Base-by-base conservation (phyloP, 2,888 invertebrate species). In the Phaonia tiefii region DNA sequence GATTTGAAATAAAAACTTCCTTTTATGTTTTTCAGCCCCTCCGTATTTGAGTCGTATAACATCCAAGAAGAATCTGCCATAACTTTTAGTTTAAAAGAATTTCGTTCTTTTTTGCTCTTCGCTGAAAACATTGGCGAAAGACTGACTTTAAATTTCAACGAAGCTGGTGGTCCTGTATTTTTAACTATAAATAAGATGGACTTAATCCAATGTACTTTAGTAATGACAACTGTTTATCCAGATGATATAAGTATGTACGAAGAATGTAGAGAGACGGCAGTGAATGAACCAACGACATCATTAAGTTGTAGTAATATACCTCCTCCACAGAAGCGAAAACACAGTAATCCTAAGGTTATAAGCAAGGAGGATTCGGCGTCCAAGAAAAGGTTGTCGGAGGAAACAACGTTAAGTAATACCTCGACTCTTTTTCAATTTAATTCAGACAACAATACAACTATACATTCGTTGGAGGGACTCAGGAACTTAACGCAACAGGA, bases 51-150 rank as follows among this genome's bases (percentile, higher is more conserved):
- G 2, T 84, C 84, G 1, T 90, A 89, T 74, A 84, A 83, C 46
- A 86, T 90, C 17, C 74, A 78, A 0, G 84, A 92, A 70, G 94
- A 95, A 85, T 93, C 95, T 0, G 92, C 93, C 22, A 93, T 98
- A 37, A 97, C 97, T 83, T 97, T 97, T 90, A 95, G 96, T 82
- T 91, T 97, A 69, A 96, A 96, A 89, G 97, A 97, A 87, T 93
- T 98, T 75, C 92, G 95, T 88, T 96, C 97, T 0, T 92, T 97
- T 15, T 90, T 97, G 22, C 91, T 92, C 25, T 97, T 97, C 91
- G 95, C 96, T 0, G 98, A 97, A 90, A 92, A 93, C 1, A 92
- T 95, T 8, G 93, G 92, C 86, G 91, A 95, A 71, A 94, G 95
- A 69, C 86, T 97, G 3, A 92, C 93, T 58, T 88, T 96, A 51